These are phyloP conservation scores for Sthenelais limicola DNA, from an alignment of 2,888 invertebrate species.

Conservation along the genomic window DNA sequence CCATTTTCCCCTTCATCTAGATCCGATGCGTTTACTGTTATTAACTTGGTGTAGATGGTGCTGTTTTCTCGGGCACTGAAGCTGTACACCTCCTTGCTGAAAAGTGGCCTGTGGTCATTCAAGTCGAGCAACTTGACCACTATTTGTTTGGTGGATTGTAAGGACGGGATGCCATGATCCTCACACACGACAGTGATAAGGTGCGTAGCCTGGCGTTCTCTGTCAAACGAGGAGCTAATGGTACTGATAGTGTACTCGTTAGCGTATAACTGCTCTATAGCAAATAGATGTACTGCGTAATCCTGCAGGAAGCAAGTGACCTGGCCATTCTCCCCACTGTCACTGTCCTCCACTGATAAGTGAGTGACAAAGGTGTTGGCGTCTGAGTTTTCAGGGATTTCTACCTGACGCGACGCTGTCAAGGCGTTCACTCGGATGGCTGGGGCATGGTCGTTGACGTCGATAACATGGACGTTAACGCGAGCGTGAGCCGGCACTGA, in stretches of 20 bases:
- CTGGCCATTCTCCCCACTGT: conserved; percentile 32
- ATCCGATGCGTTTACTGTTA: conserved; percentile 27
- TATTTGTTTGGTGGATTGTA: conserved; percentile 38
- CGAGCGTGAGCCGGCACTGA: conserved; percentile 31
- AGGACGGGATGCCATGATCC: conserved; percentile 28
- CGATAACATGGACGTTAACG: conserved; percentile 35
- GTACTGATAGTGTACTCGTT: conserved; percentile 35
- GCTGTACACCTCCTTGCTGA: conserved; percentile 17
- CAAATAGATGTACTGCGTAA: conserved; percentile 3
- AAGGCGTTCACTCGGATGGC: conserved; percentile 31
- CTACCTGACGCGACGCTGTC: conserved; percentile 27
- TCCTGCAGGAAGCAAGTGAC: conserved; percentile 28
- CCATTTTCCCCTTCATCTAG: conserved; percentile 38
- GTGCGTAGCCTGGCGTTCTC: conserved; percentile 33
- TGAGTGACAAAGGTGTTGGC: conserved; percentile 38
- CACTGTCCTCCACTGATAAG: conserved; percentile 36
- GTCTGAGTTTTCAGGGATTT: conserved; percentile 28
- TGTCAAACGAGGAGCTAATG: conserved; percentile 25
- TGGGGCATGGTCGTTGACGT: conserved; percentile 40
- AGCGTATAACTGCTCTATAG: conserved; percentile 3
- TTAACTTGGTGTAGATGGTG: conserved; percentile 10
- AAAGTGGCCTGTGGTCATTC: conserved; percentile 33
- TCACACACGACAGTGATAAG: conserved; percentile 25
- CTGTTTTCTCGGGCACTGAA: conserved; percentile 38
- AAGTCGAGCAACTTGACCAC: conserved; percentile 21